Evolutionary conservation across 2,888 invertebrate species (phyloP).

Genomic region (Oscheius sp.): DNA sequence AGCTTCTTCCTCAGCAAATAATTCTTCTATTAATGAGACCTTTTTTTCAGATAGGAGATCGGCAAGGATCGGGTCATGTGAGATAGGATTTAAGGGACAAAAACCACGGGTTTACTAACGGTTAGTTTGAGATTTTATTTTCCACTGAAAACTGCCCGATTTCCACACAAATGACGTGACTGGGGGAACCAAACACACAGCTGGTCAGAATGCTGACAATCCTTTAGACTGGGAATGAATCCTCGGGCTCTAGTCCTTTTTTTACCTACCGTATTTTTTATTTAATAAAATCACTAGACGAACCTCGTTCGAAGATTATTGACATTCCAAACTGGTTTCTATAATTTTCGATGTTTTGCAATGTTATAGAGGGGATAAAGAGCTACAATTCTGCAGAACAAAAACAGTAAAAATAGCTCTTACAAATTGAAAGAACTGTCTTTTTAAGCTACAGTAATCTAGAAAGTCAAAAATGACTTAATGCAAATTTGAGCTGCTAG

Average conservation of each 20-base stretch:
- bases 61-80: neutral
- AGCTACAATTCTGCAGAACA: too few relatives aligned
- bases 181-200: neutral
- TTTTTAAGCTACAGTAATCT: neutral
- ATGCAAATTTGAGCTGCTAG: neutral
- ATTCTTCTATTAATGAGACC: too few relatives aligned
- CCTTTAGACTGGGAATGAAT: neutral
- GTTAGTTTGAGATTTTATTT: neutral
- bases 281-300: neutral
- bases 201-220: neutral
- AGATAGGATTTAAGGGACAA: neutral
- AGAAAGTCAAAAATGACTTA: neutral
- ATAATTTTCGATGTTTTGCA: too few relatives aligned
- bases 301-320: neutral
- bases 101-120: constrained; percentile 3
- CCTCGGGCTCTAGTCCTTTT: neutral
- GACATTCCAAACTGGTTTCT: neutral
- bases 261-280: neutral
- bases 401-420: neutral
- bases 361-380: too few relatives aligned
- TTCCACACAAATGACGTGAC: neutral
- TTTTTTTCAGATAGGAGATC: neutral
- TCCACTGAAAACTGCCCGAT: neutral
- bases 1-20: too few relatives aligned
- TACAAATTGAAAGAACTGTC: neutral